Percentiles rank a stretch among this genome's conserved stretches.
These are phyloP conservation scores for Punctoribates punctum DNA, from an alignment of 2,888 invertebrate genomes.

Conservation along the genomic window DNA sequence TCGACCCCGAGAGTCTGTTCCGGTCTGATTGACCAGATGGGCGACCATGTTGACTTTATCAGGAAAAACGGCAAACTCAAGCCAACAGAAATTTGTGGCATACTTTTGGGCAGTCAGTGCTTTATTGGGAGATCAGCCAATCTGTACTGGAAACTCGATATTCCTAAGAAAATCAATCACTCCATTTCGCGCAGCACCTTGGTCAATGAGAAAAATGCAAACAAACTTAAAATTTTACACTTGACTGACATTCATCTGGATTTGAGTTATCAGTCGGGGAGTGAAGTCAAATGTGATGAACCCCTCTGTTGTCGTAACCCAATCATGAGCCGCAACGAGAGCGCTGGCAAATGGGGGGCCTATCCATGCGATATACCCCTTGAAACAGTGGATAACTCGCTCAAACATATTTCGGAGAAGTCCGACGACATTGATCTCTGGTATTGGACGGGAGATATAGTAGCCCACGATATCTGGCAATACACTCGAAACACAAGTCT, in stretches of 20 bases:
- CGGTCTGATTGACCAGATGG: background rate
- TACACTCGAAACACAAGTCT: conserved; percentile 18
- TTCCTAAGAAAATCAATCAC: conserved; percentile 12
- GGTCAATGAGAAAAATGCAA: background rate
- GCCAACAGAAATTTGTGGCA: conserved; percentile 15
- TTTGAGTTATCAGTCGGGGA: conserved; percentile 75
- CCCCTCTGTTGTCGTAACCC: conserved; percentile 74
- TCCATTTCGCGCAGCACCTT: background rate
- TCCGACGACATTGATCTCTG: background rate
- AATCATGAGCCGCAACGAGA: background rate
- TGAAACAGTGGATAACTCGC: conserved; percentile 18
- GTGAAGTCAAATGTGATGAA: conserved; percentile 87
- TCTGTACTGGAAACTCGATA: conserved; percentile 16
- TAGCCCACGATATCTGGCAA: conserved; percentile 41
- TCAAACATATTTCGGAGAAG: background rate
- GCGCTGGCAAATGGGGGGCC: conserved; percentile 36
- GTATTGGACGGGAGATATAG: conserved; percentile 38
- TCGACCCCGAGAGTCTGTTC: background rate
- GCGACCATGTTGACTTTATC: conserved; percentile 32
- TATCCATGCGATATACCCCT: conserved; percentile 41
- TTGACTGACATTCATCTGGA: conserved; percentile 94
- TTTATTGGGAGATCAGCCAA: conserved; percentile 17
- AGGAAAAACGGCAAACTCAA: conserved; percentile 5
- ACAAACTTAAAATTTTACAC: conserved; percentile 57
- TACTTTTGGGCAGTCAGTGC: conserved; percentile 25